Evolutionary conservation across 1,140 invertebrate species (phyloP).

Genomic region (Lysiphlebus fabarum): DNA sequence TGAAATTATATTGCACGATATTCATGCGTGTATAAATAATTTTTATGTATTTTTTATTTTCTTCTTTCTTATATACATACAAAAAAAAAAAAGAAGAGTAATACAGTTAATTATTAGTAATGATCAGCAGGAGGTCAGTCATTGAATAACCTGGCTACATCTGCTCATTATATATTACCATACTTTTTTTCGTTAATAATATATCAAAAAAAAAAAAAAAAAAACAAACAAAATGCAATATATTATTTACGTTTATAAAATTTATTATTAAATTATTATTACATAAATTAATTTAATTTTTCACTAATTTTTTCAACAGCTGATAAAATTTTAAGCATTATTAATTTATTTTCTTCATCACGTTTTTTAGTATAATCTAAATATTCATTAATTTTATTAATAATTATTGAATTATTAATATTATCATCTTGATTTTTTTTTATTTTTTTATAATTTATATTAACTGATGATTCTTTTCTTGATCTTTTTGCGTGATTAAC

Average conservation of each 20-base stretch:
- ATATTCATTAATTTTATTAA: constrained; percentile 34
- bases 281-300: constrained; percentile 28
- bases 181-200: not conserved
- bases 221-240: too few species aligned
- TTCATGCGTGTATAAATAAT: too few species aligned
- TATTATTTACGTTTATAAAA: too few species aligned
- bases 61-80: too few species aligned
- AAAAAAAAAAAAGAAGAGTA: not conserved
- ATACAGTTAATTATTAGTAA: constrained; percentile 45
- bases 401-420: constrained; percentile 13
- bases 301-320: constrained; percentile 37
- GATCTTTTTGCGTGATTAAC: constrained; percentile 20
- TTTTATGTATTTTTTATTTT: too few species aligned
- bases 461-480: constrained; percentile 13
- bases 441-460: constrained; percentile 19
- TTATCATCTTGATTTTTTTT: constrained; percentile 13
- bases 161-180: not conserved
- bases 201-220: too few species aligned
- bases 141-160: constrained; percentile 3
- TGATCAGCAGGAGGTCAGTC: constrained; percentile 40
- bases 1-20: too few species aligned
- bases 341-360: constrained; percentile 36
- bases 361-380: constrained; percentile 35
- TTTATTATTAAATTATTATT: too few species aligned
- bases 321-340: constrained; percentile 35